phyloP scores from a whole-genome alignment of 2,888 invertebrate species.

The Catocala sponsa region DNA sequence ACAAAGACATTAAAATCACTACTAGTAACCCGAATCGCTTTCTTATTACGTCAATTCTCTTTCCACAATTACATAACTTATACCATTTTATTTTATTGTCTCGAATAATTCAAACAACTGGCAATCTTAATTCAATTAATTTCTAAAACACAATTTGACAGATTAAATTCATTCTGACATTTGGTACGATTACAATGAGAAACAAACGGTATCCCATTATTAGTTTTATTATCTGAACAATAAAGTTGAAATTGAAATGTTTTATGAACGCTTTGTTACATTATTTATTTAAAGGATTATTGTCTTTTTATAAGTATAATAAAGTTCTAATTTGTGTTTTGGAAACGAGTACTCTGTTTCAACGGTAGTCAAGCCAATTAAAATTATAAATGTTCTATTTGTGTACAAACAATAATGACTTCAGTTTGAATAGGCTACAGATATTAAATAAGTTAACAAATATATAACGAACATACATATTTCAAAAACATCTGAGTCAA shows the following conservation, averaged over 20 bases:
- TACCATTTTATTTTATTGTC: constrained; percentile 18
- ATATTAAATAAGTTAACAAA: no score
- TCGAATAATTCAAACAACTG: constrained; percentile 27
- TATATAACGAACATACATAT: no score
- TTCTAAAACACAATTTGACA: constrained; percentile 28
- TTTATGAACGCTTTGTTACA: constrained; percentile 1
- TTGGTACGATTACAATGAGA: constrained; percentile 10
- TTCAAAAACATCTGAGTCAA: no score
- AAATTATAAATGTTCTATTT: neutral
- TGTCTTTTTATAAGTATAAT: constrained; percentile 11
- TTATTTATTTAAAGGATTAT: constrained; percentile 12
- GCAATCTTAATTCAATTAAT: constrained; percentile 40
- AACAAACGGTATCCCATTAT: constrained; percentile 24
- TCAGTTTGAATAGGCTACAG: no score
- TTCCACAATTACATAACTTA: constrained; percentile 13
- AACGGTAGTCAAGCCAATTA: neutral
- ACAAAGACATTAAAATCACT: no score
- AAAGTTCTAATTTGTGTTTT: constrained; percentile 12
- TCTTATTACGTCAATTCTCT: no score
- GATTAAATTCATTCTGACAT: constrained; percentile 34
- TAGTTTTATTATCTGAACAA: constrained; percentile 18
- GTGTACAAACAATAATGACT: no score
- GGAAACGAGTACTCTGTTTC: neutral
- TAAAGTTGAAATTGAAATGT: constrained; percentile 24
- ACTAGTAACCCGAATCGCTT: no score